phyloP scores from a whole-genome alignment of 2,888 invertebrate genomes.

The Mimachlamys varia region DNA sequence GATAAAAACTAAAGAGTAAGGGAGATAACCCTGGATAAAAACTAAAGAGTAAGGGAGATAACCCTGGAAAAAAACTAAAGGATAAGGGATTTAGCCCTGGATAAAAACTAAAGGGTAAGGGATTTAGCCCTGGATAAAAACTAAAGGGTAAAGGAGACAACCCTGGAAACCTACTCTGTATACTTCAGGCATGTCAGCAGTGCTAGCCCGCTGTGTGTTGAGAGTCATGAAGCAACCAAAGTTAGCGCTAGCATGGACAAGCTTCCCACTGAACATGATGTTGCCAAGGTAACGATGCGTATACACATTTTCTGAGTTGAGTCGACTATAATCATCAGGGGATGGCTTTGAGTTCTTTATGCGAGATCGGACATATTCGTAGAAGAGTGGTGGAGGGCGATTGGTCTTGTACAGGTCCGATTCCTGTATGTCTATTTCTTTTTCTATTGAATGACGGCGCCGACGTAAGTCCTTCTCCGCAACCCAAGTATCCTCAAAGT shows the following conservation, averaged over 20 bases:
- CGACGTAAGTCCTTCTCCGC: constrained; percentile 72
- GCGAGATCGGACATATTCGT: constrained; percentile 57
- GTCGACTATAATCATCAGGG: constrained; percentile 70
- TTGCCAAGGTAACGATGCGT: constrained; percentile 74
- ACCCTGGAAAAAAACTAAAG: neutral
- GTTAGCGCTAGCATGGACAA: constrained; percentile 76
- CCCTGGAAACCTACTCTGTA: constrained; percentile 70
- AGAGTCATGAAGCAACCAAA: constrained; percentile 80
- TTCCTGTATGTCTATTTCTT: constrained; percentile 77
- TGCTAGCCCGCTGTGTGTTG: constrained; percentile 63
- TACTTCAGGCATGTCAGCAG: constrained; percentile 75
- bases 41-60: neutral
- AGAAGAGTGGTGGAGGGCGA: constrained; percentile 76
- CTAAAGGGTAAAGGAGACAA: neutral
- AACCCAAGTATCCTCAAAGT: constrained; percentile 79
- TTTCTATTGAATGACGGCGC: constrained; percentile 76
- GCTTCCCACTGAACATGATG: constrained; percentile 78
- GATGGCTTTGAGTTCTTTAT: neutral
- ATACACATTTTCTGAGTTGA: constrained; percentile 73
- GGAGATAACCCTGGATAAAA: neutral
- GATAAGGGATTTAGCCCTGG: neutral
- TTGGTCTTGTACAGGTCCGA: constrained; percentile 77
- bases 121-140: neutral
- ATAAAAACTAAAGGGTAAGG: neutral
- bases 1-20: neutral